phyloP scores from a whole-genome alignment of 2,113 vertebrate species.

The Stictonetta naevosa region DNA sequence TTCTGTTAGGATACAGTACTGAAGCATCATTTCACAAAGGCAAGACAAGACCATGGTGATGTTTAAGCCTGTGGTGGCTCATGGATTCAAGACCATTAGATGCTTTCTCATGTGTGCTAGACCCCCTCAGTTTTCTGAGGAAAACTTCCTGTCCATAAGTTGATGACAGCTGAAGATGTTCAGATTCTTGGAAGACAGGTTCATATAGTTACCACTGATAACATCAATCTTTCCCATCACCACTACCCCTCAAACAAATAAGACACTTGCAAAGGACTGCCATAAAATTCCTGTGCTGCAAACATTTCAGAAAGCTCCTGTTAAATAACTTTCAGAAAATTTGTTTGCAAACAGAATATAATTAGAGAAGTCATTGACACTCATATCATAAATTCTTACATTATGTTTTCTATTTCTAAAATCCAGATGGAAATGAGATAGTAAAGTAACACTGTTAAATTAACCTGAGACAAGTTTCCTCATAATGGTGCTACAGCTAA shows the following conservation, averaged over 20 bases:
- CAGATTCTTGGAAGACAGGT: background rate
- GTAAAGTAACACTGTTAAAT: background rate
- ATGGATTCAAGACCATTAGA: background rate
- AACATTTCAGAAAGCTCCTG: background rate
- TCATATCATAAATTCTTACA: background rate
- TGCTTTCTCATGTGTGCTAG: background rate
- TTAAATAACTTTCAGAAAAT: slow-evolving; percentile 34
- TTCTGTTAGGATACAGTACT: background rate
- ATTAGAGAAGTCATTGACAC: slow-evolving; percentile 32
- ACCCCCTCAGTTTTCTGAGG: background rate
- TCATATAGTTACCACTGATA: background rate
- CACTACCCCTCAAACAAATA: background rate
- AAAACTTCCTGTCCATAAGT: background rate
- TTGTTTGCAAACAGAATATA: slow-evolving; percentile 1
- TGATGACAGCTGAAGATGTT: background rate
- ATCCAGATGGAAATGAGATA: slow-evolving; percentile 13
- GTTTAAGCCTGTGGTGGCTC: background rate
- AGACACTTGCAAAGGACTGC: background rate
- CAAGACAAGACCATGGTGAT: background rate
- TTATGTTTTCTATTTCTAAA: slow-evolving; percentile 34
- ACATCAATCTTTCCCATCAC: background rate
- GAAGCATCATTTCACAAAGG: background rate
- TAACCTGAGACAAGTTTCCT: background rate
- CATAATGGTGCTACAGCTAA: background rate
- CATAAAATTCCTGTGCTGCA: background rate